Conservation (phyloP, 2,113 vertebrate genomes). For the Catharus fuscescens region DNA sequence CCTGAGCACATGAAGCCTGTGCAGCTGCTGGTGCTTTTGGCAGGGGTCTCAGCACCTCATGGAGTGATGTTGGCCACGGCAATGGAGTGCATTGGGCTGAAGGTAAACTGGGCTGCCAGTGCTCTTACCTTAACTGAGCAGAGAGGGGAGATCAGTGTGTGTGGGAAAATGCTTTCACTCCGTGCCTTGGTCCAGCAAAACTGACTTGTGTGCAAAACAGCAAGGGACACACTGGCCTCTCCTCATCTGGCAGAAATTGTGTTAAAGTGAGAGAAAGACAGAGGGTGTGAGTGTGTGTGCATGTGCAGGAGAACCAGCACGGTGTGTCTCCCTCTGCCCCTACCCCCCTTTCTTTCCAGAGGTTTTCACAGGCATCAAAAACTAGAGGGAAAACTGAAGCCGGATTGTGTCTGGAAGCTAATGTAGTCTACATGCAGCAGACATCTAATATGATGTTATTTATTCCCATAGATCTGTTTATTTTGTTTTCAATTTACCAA, state of each 20-base stretch:
- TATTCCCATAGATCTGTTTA: conserved; percentile 78
- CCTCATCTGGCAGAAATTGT: neutral
- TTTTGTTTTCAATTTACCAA: conserved; percentile 78
- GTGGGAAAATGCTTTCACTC: neutral
- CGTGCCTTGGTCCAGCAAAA: accelerated
- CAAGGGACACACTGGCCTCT: neutral
- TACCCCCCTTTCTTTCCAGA: neutral
- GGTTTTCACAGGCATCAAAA: conserved; percentile 7
- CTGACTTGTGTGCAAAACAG: neutral
- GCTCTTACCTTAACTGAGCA: accelerated
- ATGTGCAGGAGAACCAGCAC: accelerated
- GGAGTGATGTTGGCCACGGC: accelerated
- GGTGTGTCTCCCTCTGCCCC: neutral
- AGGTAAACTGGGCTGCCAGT: accelerated
- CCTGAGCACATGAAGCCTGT: accelerated
- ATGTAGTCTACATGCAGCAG: conserved; percentile 63
- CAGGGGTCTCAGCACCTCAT: neutral
- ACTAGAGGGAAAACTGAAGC: conserved; percentile 38
- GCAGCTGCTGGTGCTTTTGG: accelerated
- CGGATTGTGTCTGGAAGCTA: conserved; percentile 51
- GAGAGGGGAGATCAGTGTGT: accelerated
- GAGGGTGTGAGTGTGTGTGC: neutral
- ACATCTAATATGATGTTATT: conserved; percentile 76
- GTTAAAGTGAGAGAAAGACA: neutral
- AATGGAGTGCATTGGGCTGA: accelerated